Percentiles rank a stretch among this genome's conserved stretches.
phyloP scores from a whole-genome alignment of 2,113 vertebrate genomes.

The Campylomormyrus tamandua region DNA sequence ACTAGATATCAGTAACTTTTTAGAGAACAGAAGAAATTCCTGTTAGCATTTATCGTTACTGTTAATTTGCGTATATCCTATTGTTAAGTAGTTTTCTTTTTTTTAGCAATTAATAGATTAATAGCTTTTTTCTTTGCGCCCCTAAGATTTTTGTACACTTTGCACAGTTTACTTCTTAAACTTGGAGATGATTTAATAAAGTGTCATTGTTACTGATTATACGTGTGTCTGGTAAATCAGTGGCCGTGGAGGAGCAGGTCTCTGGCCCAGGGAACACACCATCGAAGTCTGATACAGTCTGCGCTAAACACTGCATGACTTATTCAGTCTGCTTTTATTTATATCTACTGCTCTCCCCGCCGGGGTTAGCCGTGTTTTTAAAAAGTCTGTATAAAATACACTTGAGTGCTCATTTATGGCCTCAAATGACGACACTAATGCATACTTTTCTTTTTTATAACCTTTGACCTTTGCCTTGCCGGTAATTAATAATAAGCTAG shows the following conservation, averaged over 20 bases:
- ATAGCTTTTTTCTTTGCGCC: neutral
- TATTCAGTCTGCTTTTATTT: neutral
- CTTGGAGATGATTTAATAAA: neutral
- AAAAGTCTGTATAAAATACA: neutral
- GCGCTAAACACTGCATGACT: neutral
- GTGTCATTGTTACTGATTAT: neutral
- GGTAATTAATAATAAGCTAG: neutral
- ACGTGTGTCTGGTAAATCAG: neutral
- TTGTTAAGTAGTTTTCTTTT: neutral
- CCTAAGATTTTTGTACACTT: neutral
- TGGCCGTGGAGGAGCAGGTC: neutral
- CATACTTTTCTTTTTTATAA: neutral
- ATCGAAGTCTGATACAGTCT: neutral
- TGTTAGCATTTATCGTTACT: neutral
- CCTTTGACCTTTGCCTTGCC: neutral
- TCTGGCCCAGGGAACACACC: neutral
- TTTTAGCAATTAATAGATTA: neutral
- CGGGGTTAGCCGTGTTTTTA: neutral
- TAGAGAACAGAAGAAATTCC: neutral
- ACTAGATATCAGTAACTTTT: too few species aligned
- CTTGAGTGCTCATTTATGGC: neutral
- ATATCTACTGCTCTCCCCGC: neutral
- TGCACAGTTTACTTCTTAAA: neutral
- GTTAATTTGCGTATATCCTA: neutral
- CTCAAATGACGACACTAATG: neutral